Percentiles rank a stretch among this genome's conserved stretches.
Evolutionary conservation across 2,797 vertebrate genomes (phyloP).

Genomic region (Dromococcyx pavoninus): DNA sequence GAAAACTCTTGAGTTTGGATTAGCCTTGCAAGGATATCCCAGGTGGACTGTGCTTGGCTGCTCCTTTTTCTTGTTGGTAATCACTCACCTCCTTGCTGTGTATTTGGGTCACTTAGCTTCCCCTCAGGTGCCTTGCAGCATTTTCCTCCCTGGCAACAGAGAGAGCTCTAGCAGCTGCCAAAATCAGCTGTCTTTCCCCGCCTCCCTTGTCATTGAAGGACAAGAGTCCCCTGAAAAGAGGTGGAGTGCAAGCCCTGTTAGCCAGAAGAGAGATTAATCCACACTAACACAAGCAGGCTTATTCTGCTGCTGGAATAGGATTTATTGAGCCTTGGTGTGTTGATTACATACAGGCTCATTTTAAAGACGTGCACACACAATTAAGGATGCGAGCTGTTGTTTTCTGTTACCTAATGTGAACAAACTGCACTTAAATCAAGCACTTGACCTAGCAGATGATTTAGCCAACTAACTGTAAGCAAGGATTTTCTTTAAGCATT

Average conservation of each 20-base stretch:
- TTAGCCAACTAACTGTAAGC: not conserved
- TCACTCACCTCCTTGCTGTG: not conserved
- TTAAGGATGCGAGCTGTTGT: slow-evolving; percentile 10
- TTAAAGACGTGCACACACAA: not conserved
- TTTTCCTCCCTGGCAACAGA: slow-evolving; percentile 1
- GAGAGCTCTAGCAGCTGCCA: slow-evolving; percentile 4
- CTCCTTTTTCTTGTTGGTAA: not conserved
- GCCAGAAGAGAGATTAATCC: not conserved
- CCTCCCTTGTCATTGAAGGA: not conserved
- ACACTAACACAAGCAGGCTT: not conserved
- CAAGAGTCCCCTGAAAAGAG: not conserved
- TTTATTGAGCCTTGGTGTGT: not conserved
- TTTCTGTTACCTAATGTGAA: slow-evolving; percentile 28
- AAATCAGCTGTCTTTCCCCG: not conserved
- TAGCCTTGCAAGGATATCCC: not conserved
- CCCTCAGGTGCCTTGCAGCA: not conserved
- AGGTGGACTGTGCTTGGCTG: not conserved
- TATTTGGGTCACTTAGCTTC: slow-evolving; percentile 51
- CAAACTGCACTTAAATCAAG: slow-evolving; percentile 7
- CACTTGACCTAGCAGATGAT: not conserved
- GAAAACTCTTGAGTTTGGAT: not conserved
- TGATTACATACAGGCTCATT: slow-evolving; percentile 11
- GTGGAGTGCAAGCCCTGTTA: not conserved
- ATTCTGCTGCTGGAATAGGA: not conserved
- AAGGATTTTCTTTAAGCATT: slow-evolving; percentile 23